These are phyloP conservation scores for Silurus glanis DNA, from an alignment of 2,113 vertebrate genomes.

Conservation along the genomic window DNA sequence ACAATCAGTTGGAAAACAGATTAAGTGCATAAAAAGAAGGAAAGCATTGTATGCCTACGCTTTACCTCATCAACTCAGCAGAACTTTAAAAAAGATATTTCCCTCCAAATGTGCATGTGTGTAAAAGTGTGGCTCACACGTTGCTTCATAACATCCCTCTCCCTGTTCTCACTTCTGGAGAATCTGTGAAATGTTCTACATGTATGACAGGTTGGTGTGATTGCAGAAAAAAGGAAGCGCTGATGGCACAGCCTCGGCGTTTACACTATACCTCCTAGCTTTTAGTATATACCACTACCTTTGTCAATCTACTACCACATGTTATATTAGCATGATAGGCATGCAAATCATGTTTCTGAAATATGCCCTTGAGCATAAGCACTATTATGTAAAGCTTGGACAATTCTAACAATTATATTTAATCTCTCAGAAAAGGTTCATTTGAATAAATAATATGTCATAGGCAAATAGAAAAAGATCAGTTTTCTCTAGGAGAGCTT, in stretches of 20 bases:
- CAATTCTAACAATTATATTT: background rate
- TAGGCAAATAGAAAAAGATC: background rate
- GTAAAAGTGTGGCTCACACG: background rate
- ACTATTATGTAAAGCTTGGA: background rate
- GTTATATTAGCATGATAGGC: background rate
- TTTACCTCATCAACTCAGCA: background rate
- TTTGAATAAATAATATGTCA: background rate
- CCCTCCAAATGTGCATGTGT: constrained; percentile 2
- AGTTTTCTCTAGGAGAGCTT: background rate
- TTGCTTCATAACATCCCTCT: background rate
- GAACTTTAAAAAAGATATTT: background rate
- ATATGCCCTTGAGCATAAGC: background rate
- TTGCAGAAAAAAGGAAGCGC: constrained; percentile 2
- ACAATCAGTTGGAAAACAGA: background rate
- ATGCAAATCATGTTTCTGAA: background rate
- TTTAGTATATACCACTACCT: background rate
- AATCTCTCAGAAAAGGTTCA: background rate
- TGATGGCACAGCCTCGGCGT: constrained; percentile 14
- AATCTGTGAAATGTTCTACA: background rate
- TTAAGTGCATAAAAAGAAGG: background rate
- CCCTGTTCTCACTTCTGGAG: background rate
- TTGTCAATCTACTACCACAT: background rate
- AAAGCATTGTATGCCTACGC: background rate
- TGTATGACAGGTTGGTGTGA: background rate
- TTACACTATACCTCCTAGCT: background rate